phyloP scores from a whole-genome alignment of 1,140 invertebrate species.

The Gonioctena quinquepunctata region DNA sequence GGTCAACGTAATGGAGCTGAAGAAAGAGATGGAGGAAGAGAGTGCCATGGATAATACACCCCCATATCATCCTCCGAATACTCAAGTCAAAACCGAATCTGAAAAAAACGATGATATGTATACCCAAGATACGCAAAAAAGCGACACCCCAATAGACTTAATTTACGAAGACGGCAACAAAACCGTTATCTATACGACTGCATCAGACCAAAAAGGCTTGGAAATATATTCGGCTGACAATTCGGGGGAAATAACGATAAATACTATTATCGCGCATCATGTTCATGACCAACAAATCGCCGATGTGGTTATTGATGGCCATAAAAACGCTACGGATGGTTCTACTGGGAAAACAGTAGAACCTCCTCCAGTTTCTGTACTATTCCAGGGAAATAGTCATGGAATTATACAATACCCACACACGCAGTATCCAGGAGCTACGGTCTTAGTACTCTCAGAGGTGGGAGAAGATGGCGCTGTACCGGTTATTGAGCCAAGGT shows the following conservation, averaged over 20 bases:
- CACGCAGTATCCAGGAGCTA: constrained; percentile 53
- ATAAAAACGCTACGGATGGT: constrained; percentile 48
- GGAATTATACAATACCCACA: constrained; percentile 54
- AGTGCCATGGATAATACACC: constrained; percentile 62
- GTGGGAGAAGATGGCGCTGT: constrained; percentile 56
- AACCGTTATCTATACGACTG: constrained; percentile 78
- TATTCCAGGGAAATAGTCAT: constrained; percentile 51
- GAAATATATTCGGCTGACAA: constrained; percentile 58
- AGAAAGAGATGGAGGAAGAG: constrained; percentile 59
- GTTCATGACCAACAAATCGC: constrained; percentile 58
- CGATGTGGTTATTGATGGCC: constrained; percentile 58
- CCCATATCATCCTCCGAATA: constrained; percentile 63
- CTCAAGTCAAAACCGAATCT: constrained; percentile 60
- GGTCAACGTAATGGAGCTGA: constrained; percentile 68
- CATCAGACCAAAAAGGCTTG: constrained; percentile 58
- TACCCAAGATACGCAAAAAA: constrained; percentile 63
- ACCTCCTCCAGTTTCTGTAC: constrained; percentile 54
- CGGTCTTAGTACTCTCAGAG: constrained; percentile 62
- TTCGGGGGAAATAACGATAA: constrained; percentile 56
- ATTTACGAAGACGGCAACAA: constrained; percentile 82
- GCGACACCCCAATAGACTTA: constrained; percentile 74
- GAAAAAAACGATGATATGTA: constrained; percentile 62
- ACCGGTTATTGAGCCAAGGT: constrained; percentile 52
- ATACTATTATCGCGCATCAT: constrained; percentile 57
- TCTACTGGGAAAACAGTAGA: constrained; percentile 48